Evolutionary conservation across 1,140 invertebrate genomes (phyloP).

Genomic region (Tribolium madens): DNA sequence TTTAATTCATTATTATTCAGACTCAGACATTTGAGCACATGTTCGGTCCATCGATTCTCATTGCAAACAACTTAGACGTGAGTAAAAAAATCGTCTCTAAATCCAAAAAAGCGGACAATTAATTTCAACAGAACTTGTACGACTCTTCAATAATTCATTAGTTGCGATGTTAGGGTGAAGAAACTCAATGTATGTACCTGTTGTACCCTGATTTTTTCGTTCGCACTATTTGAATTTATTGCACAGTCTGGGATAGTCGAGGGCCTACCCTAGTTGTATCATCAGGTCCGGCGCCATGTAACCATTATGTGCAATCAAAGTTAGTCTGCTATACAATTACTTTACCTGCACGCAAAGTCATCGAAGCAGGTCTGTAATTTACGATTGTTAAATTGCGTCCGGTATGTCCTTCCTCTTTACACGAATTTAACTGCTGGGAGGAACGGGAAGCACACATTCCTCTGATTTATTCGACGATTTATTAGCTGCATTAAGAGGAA

Average conservation of each 20-base stretch:
- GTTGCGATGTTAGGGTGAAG: background rate
- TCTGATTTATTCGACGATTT: background rate
- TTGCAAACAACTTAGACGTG: background rate
- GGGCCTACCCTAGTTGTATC: conserved; percentile 21
- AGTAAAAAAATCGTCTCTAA: background rate
- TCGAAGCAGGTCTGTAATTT: conserved; percentile 21
- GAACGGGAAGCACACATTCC: background rate
- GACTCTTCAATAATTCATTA: conserved; percentile 9
- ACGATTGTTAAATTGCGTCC: conserved; percentile 37
- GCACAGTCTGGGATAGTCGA: background rate
- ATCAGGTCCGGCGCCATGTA: conserved; percentile 28
- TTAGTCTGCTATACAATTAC: conserved; percentile 34
- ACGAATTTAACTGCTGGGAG: background rate
- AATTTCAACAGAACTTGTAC: background rate
- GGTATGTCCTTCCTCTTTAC: conserved; percentile 23
- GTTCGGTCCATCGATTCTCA: background rate
- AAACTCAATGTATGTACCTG: conserved; percentile 8
- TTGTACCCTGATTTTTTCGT: background rate
- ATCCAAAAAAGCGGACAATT: conserved; percentile 5
- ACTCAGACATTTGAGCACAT: background rate
- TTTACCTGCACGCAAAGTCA: conserved; percentile 41
- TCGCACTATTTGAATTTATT: conserved; percentile 14
- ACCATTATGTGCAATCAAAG: conserved; percentile 44
- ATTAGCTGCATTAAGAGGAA: background rate
- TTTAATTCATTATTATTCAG: background rate